Conservation (phyloP, 2,888 invertebrate species). For the Chymomyza amoena region DNA sequence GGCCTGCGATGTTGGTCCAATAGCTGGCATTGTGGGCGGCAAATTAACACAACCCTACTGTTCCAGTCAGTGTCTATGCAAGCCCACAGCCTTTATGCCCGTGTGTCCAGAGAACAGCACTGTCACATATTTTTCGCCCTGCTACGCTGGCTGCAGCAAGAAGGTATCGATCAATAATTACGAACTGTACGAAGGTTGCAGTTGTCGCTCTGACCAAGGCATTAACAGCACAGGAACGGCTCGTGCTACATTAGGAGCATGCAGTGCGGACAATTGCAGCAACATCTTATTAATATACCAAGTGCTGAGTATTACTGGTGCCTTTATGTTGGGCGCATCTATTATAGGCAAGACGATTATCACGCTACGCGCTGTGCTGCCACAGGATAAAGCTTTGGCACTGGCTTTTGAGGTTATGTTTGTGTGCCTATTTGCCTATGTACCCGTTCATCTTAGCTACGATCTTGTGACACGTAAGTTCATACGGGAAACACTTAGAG, state of each 20-base stretch:
- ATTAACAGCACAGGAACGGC: constrained; percentile 37
- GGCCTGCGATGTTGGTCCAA: constrained; percentile 79
- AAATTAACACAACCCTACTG: constrained; percentile 80
- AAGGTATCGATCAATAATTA: constrained; percentile 78
- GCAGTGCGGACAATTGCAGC: constrained; percentile 80
- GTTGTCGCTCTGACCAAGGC: constrained; percentile 77
- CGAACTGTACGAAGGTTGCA: constrained; percentile 80
- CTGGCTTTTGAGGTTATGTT: constrained; percentile 81
- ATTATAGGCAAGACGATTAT: constrained; percentile 80
- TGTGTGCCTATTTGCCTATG: constrained; percentile 81
- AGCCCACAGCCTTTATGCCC: constrained; percentile 81
- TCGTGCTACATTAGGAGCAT: constrained; percentile 81
- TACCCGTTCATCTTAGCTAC: constrained; percentile 84
- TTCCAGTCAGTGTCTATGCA: constrained; percentile 81
- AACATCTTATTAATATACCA: constrained; percentile 80
- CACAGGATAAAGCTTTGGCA: constrained; percentile 83
- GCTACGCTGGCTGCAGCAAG: constrained; percentile 84
- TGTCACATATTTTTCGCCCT: constrained; percentile 85
- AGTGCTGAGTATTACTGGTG: constrained; percentile 77
- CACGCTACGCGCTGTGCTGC: constrained; percentile 80
- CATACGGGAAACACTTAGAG: neutral
- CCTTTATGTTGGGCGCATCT: constrained; percentile 75
- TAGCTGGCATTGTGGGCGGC: constrained; percentile 79
- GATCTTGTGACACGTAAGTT: constrained; percentile 81
- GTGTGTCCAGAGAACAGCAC: constrained; percentile 81